Evolutionary conservation across 2,113 vertebrate genomes (phyloP), one percentile per base, ranked within the genome.

Genomic region (Myiozetetes cayanensis): DNA sequence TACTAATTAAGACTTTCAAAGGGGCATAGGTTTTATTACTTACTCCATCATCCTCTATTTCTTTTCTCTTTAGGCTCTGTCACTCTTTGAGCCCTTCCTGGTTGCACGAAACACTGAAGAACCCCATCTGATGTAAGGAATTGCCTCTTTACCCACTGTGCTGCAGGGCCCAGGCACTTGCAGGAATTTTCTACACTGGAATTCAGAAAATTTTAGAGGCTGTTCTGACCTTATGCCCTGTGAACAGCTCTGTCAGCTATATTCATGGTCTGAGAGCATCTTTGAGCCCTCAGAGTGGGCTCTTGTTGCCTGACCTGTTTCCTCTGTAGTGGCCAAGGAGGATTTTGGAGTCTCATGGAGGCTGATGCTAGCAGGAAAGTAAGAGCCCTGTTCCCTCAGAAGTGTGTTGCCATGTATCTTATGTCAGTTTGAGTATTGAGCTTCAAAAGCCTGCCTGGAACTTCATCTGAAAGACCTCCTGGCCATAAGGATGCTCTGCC

Each of bases 51-150:
- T 22, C 12, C 28, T 33, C 16, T 8, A n/a, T 72, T 79, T 94
- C 8, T 78, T 71, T 82, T 90, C 13, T 89, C 13, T 82, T 75
- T 55, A 30, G 24, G 16, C 23, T 70, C 46, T 62, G 22, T 59
- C 41, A 41, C 25, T 31, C 56, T 49, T 41, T 67, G 27, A 76
- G 67, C 59, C 68, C 13, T 67, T 23, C 14, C 35, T 14, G 5
- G 14, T 23, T 62, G 35, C 0, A 1, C 59, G 37, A 56, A 78
- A 82, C 2, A 0, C 12, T n/a, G 50, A 67, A 67, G 25, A 49
- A 58, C 16, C 10, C 8, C 12, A 47, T 41, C 31, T 1, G 4
- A 52, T 39, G 19, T 52, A n/a, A 73, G 22, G 31, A 53, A 61
- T 83, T 82, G 12, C 17, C 12, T 46, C 66, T 63, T 72, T 35